Conservation (phyloP, 2,888 invertebrate species). For the Drosophila helvetica region DNA sequence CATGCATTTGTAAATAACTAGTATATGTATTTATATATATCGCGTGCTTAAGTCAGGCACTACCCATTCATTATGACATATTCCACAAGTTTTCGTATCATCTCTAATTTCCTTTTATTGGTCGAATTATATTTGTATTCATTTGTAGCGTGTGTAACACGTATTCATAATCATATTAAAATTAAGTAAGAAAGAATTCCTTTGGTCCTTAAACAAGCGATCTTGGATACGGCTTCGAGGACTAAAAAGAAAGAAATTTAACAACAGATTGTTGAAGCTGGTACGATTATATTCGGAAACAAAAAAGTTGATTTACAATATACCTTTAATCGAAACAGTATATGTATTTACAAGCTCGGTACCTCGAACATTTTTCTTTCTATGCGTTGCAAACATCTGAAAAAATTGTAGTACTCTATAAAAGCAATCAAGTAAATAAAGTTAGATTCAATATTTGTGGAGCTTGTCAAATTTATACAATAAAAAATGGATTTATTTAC, state of each 20-base stretch:
- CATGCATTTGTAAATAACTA: constrained; percentile 56
- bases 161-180: too few species aligned
- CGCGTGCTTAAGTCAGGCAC: constrained; percentile 52
- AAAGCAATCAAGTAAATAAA: background rate
- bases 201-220: too few species aligned
- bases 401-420: background rate
- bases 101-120: constrained; percentile 36
- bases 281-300: too few species aligned
- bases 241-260: too few species aligned
- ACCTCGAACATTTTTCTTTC: background rate
- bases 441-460: too few species aligned
- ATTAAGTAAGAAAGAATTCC: too few species aligned
- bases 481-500: background rate
- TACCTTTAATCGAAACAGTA: background rate
- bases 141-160: background rate
- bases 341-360: too few species aligned
- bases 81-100: constrained; percentile 40
- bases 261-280: too few species aligned
- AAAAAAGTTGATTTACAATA: background rate
- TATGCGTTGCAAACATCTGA: background rate
- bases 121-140: background rate
- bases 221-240: too few species aligned
- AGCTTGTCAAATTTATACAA: too few species aligned
- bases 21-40: constrained; percentile 36
- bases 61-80: constrained; percentile 43